Conservation (phyloP, 1,140 invertebrate genomes). For the Apolygus lucorum region DNA sequence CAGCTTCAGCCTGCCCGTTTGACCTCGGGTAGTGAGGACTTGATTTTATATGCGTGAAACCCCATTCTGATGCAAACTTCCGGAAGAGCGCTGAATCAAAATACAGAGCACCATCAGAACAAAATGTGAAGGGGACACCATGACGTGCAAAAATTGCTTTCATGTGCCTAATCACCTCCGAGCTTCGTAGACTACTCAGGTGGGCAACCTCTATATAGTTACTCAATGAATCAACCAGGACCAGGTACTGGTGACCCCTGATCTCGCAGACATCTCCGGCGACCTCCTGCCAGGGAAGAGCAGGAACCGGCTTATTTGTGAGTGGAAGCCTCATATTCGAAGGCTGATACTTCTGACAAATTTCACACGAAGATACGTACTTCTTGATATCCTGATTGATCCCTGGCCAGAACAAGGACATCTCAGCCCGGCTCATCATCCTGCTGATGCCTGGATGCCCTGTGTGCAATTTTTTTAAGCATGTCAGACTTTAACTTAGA, state of each 20-base stretch:
- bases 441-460: conserved; percentile 35
- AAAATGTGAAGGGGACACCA: conserved; percentile 9
- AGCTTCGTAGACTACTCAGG: neutral
- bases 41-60: neutral
- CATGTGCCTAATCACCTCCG: conserved; percentile 2
- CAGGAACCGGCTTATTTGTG: conserved; percentile 7
- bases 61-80: neutral
- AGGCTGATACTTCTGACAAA: conserved; percentile 23
- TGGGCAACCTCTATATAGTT: conserved; percentile 15
- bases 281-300: conserved; percentile 8
- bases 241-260: neutral
- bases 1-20: conserved; percentile 12
- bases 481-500: conserved; percentile 8
- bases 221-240: conserved; percentile 17
- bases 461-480: conserved; percentile 28
- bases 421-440: conserved; percentile 35
- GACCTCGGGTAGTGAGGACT: conserved; percentile 13
- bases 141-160: conserved; percentile 17
- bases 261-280: conserved; percentile 8
- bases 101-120: conserved; percentile 14
- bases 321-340: conserved; percentile 1
- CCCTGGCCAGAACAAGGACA: conserved; percentile 32
- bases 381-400: conserved; percentile 36
- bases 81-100: conserved; percentile 6
- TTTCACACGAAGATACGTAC: conserved; percentile 30